Evolutionary conservation across 2,888 invertebrate genomes (phyloP), one percentile per base, ranked within the genome.

Genomic region (Himalopsyche tibetana): DNA sequence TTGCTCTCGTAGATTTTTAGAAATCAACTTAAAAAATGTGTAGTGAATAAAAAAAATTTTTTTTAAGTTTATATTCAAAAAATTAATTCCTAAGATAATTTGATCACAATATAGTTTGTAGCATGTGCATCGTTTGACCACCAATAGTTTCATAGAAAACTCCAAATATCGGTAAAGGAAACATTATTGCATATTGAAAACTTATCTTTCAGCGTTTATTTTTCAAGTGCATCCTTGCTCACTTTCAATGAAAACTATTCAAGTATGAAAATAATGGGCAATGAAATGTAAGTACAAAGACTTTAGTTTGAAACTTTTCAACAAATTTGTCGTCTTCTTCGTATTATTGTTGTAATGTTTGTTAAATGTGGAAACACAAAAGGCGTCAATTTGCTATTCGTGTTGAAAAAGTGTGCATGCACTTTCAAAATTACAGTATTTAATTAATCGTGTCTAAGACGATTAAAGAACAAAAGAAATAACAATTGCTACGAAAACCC

Each of bases 231-330:
- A 85, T 56, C 86, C 85, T 83, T 38, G 84, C 85, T 87, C 87
- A 85, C 88, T 87, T 88, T 84, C 87, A 87, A 87, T 88, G 83
- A 45, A 85, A 87, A 87, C 88, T 87, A 87, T 87, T 88, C 87
- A 87, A 87, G 84, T 87, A 88, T 88, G 84, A 88, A 88, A 88
- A 88, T 87, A 87, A 87, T 85, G 87, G 82, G 45, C 83, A 87
- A 79, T 63, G 82, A 85, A 81, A 85, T 85, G 86, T 84, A 85
- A 88, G 84, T 85, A 88, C 87, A 83, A 88, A 87, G 88, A 84
- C 83, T 55, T 79, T 51, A 83, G 86, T 83, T 86, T 82, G 56
- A 69, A 84, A 85, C 45, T 45, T 81, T 74, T 36, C 36, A 79
- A 82, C 17, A 83, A 63, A 28, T 19, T 19, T 42, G 15, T 42